phyloP scores from a whole-genome alignment of 2,888 invertebrate genomes.

The Drosophila multiciliata region DNA sequence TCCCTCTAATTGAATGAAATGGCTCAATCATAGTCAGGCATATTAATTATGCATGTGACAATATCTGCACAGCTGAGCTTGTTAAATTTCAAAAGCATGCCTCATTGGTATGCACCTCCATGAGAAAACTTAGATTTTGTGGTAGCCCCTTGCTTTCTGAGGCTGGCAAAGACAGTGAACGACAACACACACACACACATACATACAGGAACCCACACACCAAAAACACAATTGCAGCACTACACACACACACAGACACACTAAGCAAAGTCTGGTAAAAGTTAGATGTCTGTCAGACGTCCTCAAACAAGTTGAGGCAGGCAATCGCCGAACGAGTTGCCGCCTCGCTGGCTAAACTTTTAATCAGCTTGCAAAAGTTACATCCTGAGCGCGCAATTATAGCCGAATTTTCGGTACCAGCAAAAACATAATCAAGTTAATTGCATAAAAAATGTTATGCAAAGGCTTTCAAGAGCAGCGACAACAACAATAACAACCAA shows the following conservation, averaged over 20 bases:
- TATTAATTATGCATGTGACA: slow-evolving; percentile 38
- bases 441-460: slow-evolving; percentile 68
- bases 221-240: not conserved
- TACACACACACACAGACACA: slow-evolving; percentile 7
- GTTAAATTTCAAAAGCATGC: slow-evolving; percentile 27
- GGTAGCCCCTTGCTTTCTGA: slow-evolving; percentile 12
- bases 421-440: slow-evolving; percentile 79
- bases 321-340: slow-evolving; percentile 35
- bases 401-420: slow-evolving; percentile 63
- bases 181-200: slow-evolving; percentile 14
- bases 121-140: slow-evolving; percentile 19
- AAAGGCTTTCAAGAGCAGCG: slow-evolving; percentile 34
- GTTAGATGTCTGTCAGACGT: slow-evolving; percentile 70
- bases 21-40: slow-evolving; percentile 11
- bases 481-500: slow-evolving; percentile 20
- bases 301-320: slow-evolving; percentile 54
- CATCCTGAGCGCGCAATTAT: slow-evolving; percentile 60
- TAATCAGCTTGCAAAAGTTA: slow-evolving; percentile 66
- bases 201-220: slow-evolving; percentile 5
- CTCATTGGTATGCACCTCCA: slow-evolving; percentile 46
- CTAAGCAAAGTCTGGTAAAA: slow-evolving; percentile 64
- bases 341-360: slow-evolving; percentile 62
- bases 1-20: slow-evolving; percentile 39
- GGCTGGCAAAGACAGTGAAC: slow-evolving; percentile 45
- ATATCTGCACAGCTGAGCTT: slow-evolving; percentile 20